Percentiles rank a stretch among this genome's conserved stretches.
Conservation (phyloP, 2,888 invertebrate genomes). For the Melangyna quadrimaculata region DNA sequence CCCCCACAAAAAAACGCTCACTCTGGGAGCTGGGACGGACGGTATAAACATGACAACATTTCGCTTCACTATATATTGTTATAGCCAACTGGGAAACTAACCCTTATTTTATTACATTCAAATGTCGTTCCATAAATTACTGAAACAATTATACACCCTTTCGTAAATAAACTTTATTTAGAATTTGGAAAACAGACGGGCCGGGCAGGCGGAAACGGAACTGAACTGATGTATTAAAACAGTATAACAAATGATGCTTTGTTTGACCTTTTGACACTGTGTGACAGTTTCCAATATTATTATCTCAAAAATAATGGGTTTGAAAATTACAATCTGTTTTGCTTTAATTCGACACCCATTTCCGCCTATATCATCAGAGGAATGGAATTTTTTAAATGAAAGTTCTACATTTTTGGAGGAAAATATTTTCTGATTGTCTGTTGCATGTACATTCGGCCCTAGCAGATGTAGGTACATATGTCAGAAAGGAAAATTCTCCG, state of each 20-base stretch:
- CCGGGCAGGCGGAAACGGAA: neutral
- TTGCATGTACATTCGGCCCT: no score
- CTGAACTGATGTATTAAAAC: neutral
- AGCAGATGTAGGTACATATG: no score
- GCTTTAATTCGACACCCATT: neutral
- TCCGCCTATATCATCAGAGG: no score
- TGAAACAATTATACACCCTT: neutral
- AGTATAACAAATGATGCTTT: neutral
- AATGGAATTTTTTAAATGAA: no score
- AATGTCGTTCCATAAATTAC: neutral
- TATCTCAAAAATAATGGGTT: neutral
- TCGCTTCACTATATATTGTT: neutral
- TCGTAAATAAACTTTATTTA: neutral
- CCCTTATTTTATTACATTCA: neutral
- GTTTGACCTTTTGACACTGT: neutral
- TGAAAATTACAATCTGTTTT: neutral
- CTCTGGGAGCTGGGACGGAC: no score
- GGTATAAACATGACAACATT: neutral
- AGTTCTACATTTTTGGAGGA: no score
- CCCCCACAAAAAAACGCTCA: neutral
- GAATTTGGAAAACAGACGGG: neutral
- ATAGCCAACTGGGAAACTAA: neutral
- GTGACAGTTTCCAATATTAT: neutral
- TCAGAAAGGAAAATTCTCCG: no score
- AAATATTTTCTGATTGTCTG: no score